Conservation (phyloP, 2,797 vertebrate genomes). For the Clarias fuscus region DNA sequence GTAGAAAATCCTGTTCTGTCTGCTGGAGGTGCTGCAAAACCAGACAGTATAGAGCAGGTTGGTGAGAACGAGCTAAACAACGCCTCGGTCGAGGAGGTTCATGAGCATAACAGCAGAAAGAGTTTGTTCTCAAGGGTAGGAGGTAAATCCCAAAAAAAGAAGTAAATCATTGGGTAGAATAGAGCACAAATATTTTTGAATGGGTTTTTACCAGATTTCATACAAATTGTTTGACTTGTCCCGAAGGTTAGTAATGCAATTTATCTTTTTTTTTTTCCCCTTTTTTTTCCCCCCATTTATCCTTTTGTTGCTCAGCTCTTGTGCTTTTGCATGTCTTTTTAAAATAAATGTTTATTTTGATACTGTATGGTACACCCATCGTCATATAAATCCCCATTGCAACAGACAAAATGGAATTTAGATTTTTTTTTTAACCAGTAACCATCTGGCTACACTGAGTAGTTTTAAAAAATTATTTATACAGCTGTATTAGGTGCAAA, state of each 20-base stretch:
- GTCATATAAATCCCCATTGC: not conserved
- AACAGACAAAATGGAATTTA: not conserved
- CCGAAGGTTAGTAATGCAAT: not conserved
- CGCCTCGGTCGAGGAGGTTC: not conserved
- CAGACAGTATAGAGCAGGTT: constrained; percentile 9
- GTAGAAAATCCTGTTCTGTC: not conserved
- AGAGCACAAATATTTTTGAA: constrained; percentile 55
- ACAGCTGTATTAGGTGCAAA: not conserved
- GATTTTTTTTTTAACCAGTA: not conserved
- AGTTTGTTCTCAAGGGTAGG: constrained; percentile 21
- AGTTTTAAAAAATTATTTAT: constrained; percentile 4
- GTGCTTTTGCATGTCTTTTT: constrained; percentile 44
- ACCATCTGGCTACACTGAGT: not conserved
- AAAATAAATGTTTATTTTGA: constrained; percentile 27
- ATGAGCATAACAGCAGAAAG: constrained; percentile 32
- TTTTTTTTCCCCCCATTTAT: not conserved
- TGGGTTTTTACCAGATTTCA: constrained; percentile 43
- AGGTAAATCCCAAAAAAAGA: constrained; percentile 50
- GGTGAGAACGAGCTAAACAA: constrained; percentile 7
- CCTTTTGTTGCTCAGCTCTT: constrained; percentile 28
- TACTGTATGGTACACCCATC: not conserved
- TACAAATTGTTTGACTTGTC: constrained; percentile 30
- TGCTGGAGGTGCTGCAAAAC: constrained; percentile 24
- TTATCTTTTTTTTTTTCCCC: not conserved
- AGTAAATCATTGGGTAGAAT: constrained; percentile 26